Base-by-base conservation (phyloP, 2,888 invertebrate genomes). In the Cheilosia variabilis region DNA sequence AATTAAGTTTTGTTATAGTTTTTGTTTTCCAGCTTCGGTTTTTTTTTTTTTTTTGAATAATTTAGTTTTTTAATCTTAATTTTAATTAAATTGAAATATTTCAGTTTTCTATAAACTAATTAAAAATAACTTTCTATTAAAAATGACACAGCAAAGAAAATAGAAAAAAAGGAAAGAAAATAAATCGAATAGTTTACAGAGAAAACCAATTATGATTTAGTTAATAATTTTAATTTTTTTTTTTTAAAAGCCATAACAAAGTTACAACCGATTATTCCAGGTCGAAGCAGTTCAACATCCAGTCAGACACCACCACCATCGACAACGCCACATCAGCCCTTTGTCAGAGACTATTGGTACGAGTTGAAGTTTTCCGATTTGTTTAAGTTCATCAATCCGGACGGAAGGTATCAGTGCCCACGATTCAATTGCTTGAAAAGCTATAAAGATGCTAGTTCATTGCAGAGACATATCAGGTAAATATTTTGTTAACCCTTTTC, bases 391-490 rank as follows among this genome's bases (percentile, higher is more conserved):
- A 91, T 92, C 77, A 92, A 92, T 90, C 90, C 91, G 55, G 92
- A 92, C 88, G 92, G 92, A 89, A 90, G 92, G 80, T 92, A 92
- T 89, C 92, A 92, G 89, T 92, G 92, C 90, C 92, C 92, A 86
- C 90, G 92, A 88, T 90, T 89, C 76, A 92, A 92, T 90, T 92
- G 92, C 89, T 90, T 91, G 87, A 92, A 92, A 90, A 92, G 92
- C 89, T 92, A 92, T 88, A 92, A 92, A 90, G 92, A 92, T 89
- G 92, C 92, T 89, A 92, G 92, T 90, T 92, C 92, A 87, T 90
- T 92, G 89, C 92, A 92, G 91, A 91, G 92, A 90, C 92, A 92
- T 91, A 92, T 92, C 91, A 92, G 92, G 92, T 92, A 89, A 90
- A 78, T 88, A 86, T 13, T 75, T 47, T 45, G n/a, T 27, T 7